These are phyloP conservation scores for Goniozus legneri DNA, from an alignment of 1,140 invertebrate species.

Conservation along the genomic window DNA sequence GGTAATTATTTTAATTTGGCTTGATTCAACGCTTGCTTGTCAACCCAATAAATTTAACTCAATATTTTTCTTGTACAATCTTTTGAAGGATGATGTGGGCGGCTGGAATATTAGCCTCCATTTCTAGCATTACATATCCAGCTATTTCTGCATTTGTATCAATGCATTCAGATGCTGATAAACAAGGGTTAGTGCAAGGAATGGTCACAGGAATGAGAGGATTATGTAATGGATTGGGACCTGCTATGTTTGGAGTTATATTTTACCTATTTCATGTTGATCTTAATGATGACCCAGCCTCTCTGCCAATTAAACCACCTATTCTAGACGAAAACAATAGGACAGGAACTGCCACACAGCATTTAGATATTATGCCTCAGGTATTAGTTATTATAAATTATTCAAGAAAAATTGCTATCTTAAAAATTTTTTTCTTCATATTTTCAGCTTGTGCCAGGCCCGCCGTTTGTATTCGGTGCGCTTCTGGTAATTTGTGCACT, in stretches of 20 bases:
- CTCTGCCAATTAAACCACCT: conserved; percentile 43
- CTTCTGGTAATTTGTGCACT: conserved; percentile 94
- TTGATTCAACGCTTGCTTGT: too few species aligned
- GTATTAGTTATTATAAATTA: conserved; percentile 29
- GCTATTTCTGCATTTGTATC: conserved; percentile 99
- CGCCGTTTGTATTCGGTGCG: conserved; percentile 98
- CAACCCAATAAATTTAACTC: background rate
- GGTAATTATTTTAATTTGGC: conserved; percentile 61
- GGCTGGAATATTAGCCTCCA: conserved; percentile 90
- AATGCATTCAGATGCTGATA: conserved; percentile 92
- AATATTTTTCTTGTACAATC: conserved; percentile 17
- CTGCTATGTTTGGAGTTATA: conserved; percentile 91
- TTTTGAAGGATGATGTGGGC: conserved; percentile 95
- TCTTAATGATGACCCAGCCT: conserved; percentile 70
- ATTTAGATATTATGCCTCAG: conserved; percentile 57
- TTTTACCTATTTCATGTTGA: conserved; percentile 99
- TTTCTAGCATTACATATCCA: conserved; percentile 95
- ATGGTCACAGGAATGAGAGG: conserved; percentile 97
- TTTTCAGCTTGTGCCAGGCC: conserved; percentile 86
- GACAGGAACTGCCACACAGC: conserved; percentile 48
- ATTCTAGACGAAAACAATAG: conserved; percentile 48
- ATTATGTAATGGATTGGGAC: conserved; percentile 79
- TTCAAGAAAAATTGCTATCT: background rate
- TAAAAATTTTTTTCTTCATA: background rate
- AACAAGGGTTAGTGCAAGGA: conserved; percentile 97